Base-by-base conservation (phyloP, 2,797 vertebrate species). In the Alectoris magna region DNA sequence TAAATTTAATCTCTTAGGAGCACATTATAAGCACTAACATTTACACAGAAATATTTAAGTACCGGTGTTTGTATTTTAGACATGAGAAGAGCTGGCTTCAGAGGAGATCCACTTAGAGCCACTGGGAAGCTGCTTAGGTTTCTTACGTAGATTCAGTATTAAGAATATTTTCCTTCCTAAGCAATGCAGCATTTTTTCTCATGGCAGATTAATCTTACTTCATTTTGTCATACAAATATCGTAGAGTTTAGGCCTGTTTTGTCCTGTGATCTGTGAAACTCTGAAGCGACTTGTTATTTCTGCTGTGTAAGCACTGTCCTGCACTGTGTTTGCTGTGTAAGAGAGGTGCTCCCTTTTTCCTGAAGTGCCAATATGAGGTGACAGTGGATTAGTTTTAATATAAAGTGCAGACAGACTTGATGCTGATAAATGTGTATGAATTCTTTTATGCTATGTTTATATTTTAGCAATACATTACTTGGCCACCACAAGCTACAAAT, bases 1-100 rank as follows among this genome's bases (percentile, higher is more conserved):
- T 88, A 92, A 91, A 93, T 85, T 84, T 93, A 93, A 84, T 97
- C 96, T 98, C 86, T 84, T 91, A 97, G 94, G 94, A 94, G 87
- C 87, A 90, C 90, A 86, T 97, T 96, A 95, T 91, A 94, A 97
- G 97, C 96, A 95, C 95, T 97, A 97, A 97, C 96, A 97, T 96
- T 97, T 89, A 94, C 86, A 90, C 89, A 60, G 36, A 82, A 96
- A 95, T 93, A 96, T 95, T 55, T 94, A 91, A 85, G 90, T 88
- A 95, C 93, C 88, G 63, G 13, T 96, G 87, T 95, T 88, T 89
- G 77, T 90, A 81, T 96, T 96, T 94, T 43, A 49, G 38, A 78
- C 74, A 78, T 88, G 88, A 93, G 94, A 92, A 91, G 76, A 87
- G 80, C 88, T 95, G 66, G 69, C 62, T 94, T 96, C 95, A 89